Evolutionary conservation across 2,113 vertebrate species (phyloP).

Genomic region (Prinia subflava): DNA sequence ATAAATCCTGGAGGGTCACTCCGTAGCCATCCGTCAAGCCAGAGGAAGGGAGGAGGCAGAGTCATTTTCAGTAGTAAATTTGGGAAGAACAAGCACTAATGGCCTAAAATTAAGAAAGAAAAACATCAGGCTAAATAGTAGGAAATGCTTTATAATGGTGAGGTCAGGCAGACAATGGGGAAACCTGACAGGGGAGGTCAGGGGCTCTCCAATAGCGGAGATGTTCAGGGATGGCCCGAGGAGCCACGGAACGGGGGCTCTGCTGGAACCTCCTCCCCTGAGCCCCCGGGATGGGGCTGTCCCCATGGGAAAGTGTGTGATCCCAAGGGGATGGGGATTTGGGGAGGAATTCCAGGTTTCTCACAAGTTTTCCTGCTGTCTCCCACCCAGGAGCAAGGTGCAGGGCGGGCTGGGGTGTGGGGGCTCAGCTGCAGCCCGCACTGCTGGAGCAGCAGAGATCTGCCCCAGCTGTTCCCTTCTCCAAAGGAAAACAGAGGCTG

Average conservation of each 20-base stretch:
- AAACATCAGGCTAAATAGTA: conserved; percentile 70
- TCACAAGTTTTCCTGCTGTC: not conserved
- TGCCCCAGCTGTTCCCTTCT: not conserved
- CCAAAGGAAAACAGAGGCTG: not conserved
- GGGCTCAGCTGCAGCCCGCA: rapidly evolving
- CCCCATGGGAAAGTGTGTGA: rapidly evolving
- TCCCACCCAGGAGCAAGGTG: not conserved
- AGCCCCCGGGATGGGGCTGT: rapidly evolving
- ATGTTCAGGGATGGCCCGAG: not conserved
- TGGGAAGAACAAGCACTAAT: conserved; percentile 66
- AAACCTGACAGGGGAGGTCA: conserved; percentile 42
- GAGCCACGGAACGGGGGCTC: not conserved
- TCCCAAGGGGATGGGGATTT: not conserved
- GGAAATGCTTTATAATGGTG: conserved; percentile 64
- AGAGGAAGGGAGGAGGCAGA: conserved; percentile 68
- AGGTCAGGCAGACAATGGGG: conserved; percentile 65
- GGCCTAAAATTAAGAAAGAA: conserved; percentile 68
- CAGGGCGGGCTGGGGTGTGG: not conserved
- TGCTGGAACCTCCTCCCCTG: rapidly evolving
- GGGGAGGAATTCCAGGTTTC: not conserved
- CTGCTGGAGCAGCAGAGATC: not conserved
- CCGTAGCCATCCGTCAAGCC: conserved; percentile 32
- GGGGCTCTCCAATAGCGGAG: conserved; percentile 8
- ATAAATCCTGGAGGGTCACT: conserved; percentile 62
- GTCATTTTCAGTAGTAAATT: conserved; percentile 64